Evolutionary conservation across 1,140 invertebrate genomes (phyloP).

Genomic region (Drosophila murphyi): DNA sequence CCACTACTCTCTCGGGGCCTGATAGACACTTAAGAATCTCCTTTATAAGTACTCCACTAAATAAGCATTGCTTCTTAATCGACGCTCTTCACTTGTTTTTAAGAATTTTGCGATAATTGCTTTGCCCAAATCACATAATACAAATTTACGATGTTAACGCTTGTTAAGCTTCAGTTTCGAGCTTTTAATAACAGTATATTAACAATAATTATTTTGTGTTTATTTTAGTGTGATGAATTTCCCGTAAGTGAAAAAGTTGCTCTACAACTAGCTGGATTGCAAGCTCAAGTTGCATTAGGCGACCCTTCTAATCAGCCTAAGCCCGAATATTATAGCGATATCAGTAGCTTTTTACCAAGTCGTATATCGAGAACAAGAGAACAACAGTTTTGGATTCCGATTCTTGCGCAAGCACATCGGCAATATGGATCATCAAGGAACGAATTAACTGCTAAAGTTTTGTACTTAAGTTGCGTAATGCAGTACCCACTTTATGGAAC

Average conservation of each 20-base stretch:
- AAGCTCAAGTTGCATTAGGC: constrained; percentile 96
- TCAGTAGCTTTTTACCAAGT: constrained; percentile 92
- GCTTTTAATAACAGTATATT: too few species aligned
- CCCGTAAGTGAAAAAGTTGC: constrained; percentile 97
- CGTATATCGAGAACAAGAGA: constrained; percentile 90
- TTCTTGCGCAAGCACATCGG: constrained; percentile 93
- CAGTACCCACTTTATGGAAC: constrained; percentile 98
- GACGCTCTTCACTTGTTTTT: too few species aligned
- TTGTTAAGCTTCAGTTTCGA: too few species aligned
- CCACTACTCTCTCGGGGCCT: too few species aligned
- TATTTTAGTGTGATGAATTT: constrained; percentile 94
- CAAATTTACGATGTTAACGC: too few species aligned
- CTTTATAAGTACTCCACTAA: too few species aligned
- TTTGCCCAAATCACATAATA: too few species aligned
- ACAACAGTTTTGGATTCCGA: constrained; percentile 93
- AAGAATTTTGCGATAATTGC: too few species aligned
- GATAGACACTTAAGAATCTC: too few species aligned
- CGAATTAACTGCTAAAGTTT: constrained; percentile 95
- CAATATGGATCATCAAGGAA: constrained; percentile 96
- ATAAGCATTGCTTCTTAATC: too few species aligned
- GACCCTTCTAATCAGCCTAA: constrained; percentile 88
- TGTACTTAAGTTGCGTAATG: constrained; percentile 98
- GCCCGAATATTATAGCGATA: constrained; percentile 91
- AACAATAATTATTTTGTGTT: background rate
- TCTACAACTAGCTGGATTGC: constrained; percentile 95